These are phyloP conservation scores for Bombus superbus DNA, from an alignment of 1,140 invertebrate genomes.

Conservation along the genomic window DNA sequence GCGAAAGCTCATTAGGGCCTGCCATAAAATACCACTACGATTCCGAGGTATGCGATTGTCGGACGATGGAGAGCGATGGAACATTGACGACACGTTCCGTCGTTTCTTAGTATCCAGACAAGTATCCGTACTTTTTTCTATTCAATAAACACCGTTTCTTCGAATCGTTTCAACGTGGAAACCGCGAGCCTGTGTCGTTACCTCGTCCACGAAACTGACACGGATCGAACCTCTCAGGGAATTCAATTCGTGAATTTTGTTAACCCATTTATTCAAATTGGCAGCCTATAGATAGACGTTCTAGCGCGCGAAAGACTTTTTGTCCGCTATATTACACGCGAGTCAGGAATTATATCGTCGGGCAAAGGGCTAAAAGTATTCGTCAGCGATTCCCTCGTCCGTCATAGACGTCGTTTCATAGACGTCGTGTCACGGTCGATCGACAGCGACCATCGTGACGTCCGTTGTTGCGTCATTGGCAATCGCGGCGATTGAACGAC, in stretches of 20 bases:
- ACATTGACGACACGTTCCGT: background rate
- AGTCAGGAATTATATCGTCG: no score
- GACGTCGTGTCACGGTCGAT: background rate
- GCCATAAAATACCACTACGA: background rate
- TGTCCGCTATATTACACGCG: background rate
- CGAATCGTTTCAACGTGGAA: no score
- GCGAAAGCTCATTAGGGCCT: background rate
- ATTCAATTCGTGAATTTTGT: no score
- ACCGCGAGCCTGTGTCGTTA: no score
- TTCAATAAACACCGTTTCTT: background rate
- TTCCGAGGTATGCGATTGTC: background rate
- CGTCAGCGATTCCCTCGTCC: background rate
- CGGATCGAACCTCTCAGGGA: no score
- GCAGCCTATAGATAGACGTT: background rate
- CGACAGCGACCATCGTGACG: background rate
- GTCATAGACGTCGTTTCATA: background rate
- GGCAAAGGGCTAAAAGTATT: background rate
- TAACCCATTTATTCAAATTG: no score
- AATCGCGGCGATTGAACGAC: background rate
- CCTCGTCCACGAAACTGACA: accelerated
- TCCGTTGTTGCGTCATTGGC: background rate
- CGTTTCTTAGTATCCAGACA: background rate
- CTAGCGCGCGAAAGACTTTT: background rate
- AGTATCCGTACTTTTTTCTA: background rate
- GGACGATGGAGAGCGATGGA: background rate